These are phyloP conservation scores for Nettapus auritus DNA, from an alignment of 2,113 vertebrate genomes.

Conservation along the genomic window DNA sequence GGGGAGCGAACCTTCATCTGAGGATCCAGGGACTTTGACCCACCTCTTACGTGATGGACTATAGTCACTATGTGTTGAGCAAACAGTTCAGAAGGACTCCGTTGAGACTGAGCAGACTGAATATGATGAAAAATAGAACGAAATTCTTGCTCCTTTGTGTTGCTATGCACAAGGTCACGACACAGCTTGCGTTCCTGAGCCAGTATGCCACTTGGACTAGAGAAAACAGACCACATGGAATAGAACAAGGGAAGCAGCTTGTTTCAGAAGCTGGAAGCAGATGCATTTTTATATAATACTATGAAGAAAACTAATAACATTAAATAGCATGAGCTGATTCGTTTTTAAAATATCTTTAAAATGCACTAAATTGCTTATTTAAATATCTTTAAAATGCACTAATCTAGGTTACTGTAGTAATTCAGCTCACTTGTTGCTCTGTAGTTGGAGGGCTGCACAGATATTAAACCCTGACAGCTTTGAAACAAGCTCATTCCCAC, in stretches of 20 bases:
- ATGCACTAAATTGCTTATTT: background rate
- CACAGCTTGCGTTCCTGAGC: slow-evolving; percentile 92
- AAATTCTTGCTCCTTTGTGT: slow-evolving; percentile 93
- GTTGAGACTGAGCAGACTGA: slow-evolving; percentile 85
- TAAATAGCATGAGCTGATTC: background rate
- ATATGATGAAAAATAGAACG: slow-evolving; percentile 95
- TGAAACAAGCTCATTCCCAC: background rate
- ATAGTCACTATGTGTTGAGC: slow-evolving; percentile 97
- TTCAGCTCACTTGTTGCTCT: background rate
- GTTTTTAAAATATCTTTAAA: background rate
- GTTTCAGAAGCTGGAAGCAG: background rate
- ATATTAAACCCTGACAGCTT: background rate
- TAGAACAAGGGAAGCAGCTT: background rate
- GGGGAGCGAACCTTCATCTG: background rate
- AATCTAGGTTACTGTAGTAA: background rate
- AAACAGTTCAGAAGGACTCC: slow-evolving; percentile 92
- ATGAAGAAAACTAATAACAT: background rate
- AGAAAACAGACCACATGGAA: background rate
- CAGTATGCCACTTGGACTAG: slow-evolving; percentile 87
- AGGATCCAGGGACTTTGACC: background rate
- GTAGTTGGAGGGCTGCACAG: background rate
- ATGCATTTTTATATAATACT: background rate
- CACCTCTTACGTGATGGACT: slow-evolving; percentile 96
- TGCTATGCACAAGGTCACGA: slow-evolving; percentile 91
- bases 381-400: background rate